Conservation (phyloP, 2,113 vertebrate species). For the Helogale parvula region DNA sequence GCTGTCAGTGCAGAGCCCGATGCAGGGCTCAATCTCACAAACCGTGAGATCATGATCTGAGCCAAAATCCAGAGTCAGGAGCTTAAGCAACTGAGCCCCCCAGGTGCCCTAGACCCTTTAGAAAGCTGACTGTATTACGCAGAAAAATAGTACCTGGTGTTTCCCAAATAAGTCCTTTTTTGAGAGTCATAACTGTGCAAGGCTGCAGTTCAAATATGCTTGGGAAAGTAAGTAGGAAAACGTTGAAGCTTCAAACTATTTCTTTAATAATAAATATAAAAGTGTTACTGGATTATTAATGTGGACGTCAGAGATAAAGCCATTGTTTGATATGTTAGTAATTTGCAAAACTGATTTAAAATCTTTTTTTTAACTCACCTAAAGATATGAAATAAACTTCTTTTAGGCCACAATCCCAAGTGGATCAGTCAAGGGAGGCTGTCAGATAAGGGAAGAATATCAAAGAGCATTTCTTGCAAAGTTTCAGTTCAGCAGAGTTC, state of each 20-base stretch:
- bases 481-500: not conserved
- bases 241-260: not conserved
- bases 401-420: not conserved
- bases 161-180: conserved; percentile 63
- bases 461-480: not conserved
- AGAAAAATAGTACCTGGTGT: not conserved
- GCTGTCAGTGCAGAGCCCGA: too few species aligned
- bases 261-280: conserved; percentile 13
- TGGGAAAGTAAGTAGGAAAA: not conserved
- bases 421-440: not conserved
- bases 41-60: too few species aligned
- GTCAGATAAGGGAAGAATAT: not conserved
- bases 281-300: not conserved
- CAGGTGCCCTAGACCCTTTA: not conserved
- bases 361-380: not conserved
- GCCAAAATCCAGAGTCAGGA: too few species aligned
- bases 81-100: too few species aligned
- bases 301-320: conserved; percentile 7
- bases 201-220: conserved; percentile 5
- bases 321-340: conserved; percentile 9
- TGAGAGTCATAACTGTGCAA: not conserved
- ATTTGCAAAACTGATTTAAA: conserved; percentile 10
- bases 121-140: not conserved
- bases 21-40: too few species aligned
- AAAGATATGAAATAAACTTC: not conserved